Base-by-base conservation (phyloP, 2,888 invertebrate genomes). In the Hirtodrosophila trivittata region DNA sequence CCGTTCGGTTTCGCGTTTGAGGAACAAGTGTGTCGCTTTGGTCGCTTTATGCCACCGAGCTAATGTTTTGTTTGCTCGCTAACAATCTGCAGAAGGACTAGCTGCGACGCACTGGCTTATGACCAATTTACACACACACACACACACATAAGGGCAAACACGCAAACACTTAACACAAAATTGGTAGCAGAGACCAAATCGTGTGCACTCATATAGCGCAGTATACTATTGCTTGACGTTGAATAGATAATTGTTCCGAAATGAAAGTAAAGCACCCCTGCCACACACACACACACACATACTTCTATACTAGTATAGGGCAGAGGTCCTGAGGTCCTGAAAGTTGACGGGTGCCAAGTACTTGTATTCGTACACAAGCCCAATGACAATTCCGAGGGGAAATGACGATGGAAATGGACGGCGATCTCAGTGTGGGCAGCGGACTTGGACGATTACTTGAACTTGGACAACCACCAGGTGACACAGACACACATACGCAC, bases 171-270 rank as follows among this genome's bases (percentile, higher is more conserved):
- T 81, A 82, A 77, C 67, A 86, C 77, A 72, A 71, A 80, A 86
- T 83, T 77, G 77, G 83, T 82, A 65, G 64, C 73, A 63, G 63
- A 52, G 60, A 75, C 67, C 74, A 80, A 83, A 86, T 84, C 82
- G 83, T 87, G 87, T 78, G 77, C 87, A 76, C 78, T 85, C 87
- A 87, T 85, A 85, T 72, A 70, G 68, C 50, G 62, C 60, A 59
- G 18, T 21, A 46, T 18, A 7, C 30, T 43, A 63, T 64, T 52
- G 78, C 77, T 77, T 77, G 82, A 87, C 85, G 82, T 86, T 82
- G 82, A 86, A 88, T 82, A 87, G 87, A 88, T 87, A 87, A 87
- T 88, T 87, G 87, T 77, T 51, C 75, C 77, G 71, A 78, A 88
- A 82, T 78, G 81, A 76, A 71, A 82, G 78, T 75, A 72, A 75